Percentiles rank a stretch among this genome's conserved stretches.
phyloP scores from a whole-genome alignment of 2,797 vertebrate species.

The Pangasius sanitwongsei region DNA sequence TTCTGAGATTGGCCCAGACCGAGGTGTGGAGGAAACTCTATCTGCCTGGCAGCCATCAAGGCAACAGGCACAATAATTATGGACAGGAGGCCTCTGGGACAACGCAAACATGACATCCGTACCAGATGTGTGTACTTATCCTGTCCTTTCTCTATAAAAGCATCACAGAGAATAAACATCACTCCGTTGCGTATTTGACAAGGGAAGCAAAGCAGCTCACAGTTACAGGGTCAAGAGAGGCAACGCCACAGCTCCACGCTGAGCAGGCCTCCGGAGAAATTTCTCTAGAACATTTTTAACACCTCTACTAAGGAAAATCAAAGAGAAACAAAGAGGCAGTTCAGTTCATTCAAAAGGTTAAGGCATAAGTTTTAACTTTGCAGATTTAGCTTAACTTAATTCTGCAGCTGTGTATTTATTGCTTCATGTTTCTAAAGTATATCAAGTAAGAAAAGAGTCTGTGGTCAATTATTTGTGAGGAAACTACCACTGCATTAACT shows the following conservation, averaged over 20 bases:
- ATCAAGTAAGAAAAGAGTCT: background rate
- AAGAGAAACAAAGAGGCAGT: background rate
- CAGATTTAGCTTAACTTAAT: background rate
- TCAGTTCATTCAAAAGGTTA: background rate
- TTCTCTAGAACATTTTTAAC: constrained; percentile 9
- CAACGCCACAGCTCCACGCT: background rate
- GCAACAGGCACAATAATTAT: constrained; percentile 34
- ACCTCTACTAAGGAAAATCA: background rate
- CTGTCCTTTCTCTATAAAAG: constrained; percentile 44
- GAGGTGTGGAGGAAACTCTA: constrained; percentile 28
- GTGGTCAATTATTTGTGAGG: background rate
- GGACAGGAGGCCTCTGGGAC: constrained; percentile 39
- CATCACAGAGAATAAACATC: constrained; percentile 32
- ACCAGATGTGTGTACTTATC: constrained; percentile 38
- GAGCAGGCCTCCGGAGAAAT: background rate
- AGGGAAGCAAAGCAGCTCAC: constrained; percentile 26
- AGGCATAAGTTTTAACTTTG: background rate
- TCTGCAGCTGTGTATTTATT: constrained; percentile 5
- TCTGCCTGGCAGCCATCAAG: constrained; percentile 48
- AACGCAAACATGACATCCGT: constrained; percentile 46
- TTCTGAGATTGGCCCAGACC: background rate
- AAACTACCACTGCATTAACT: background rate
- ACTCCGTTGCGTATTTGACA: constrained; percentile 18
- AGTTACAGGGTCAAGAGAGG: constrained; percentile 30
- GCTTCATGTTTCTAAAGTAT: background rate